phyloP scores from a whole-genome alignment of 2,113 vertebrate genomes.

The Chrysemys picta region DNA sequence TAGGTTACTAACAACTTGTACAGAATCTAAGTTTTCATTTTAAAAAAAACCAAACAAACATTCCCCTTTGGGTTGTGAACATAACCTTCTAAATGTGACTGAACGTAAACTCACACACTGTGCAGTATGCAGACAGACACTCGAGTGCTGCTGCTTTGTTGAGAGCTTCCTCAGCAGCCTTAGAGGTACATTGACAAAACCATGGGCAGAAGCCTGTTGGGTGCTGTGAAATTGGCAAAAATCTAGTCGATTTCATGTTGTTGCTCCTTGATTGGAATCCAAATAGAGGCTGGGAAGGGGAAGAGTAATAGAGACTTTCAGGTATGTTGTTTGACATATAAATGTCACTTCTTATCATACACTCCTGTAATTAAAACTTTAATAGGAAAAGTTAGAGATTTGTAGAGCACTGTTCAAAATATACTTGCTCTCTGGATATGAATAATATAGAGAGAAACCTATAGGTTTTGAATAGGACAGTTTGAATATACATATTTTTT shows the following conservation, averaged over 20 bases:
- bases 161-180: accelerated
- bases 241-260: neutral
- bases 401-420: neutral
- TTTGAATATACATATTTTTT: neutral
- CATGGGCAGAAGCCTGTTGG: neutral
- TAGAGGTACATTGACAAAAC: neutral
- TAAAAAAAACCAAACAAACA: neutral
- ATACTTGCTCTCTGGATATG: slow-evolving; percentile 14
- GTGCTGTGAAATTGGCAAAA: neutral
- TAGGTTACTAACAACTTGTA: neutral
- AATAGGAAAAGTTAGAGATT: neutral
- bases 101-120: neutral
- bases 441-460: neutral
- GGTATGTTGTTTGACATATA: neutral
- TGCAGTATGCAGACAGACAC: neutral
- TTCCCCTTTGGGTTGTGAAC: neutral
- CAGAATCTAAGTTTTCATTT: neutral
- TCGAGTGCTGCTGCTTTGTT: neutral
- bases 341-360: neutral
- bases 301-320: slow-evolving; percentile 13
- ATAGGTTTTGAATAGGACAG: accelerated
- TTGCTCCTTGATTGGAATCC: neutral
- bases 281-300: neutral
- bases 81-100: neutral
- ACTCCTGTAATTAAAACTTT: neutral